phyloP scores from a whole-genome alignment of 2,888 invertebrate species.

The Caenorhabditis sp. region DNA sequence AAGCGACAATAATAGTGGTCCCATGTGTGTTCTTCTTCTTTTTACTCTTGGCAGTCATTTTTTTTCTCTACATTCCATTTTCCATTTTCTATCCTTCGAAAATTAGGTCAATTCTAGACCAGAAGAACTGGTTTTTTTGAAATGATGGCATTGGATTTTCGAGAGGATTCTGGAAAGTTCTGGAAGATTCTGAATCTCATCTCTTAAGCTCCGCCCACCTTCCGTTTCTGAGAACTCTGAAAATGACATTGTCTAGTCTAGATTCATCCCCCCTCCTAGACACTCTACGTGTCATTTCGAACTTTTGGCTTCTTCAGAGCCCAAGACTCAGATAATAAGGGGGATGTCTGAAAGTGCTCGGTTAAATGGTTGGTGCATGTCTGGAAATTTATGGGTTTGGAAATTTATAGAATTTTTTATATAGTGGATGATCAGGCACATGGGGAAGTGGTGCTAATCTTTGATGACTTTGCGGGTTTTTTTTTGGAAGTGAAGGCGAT shows the following conservation, averaged over 20 bases:
- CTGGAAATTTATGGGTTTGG: slow-evolving; percentile 8
- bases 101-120: too few relatives aligned
- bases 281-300: background rate
- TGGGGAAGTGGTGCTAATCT: too few relatives aligned
- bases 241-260: background rate
- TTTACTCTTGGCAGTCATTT: too few relatives aligned
- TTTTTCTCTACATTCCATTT: too few relatives aligned
- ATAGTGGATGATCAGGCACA: too few relatives aligned
- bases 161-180: too few relatives aligned
- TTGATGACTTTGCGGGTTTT: background rate
- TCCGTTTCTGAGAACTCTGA: background rate
- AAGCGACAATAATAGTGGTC: too few relatives aligned
- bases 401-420: background rate
- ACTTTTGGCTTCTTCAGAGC: background rate
- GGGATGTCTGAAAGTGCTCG: background rate
- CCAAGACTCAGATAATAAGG: background rate
- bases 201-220: too few relatives aligned
- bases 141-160: too few relatives aligned
- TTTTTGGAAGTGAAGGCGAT: background rate
- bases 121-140: too few relatives aligned
- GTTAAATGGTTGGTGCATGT: background rate
- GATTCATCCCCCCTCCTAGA: background rate
- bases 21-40: too few relatives aligned
- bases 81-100: too few relatives aligned
- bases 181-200: background rate